Conservation (phyloP, 2,113 vertebrate species). For the Seriola dumerili region DNA sequence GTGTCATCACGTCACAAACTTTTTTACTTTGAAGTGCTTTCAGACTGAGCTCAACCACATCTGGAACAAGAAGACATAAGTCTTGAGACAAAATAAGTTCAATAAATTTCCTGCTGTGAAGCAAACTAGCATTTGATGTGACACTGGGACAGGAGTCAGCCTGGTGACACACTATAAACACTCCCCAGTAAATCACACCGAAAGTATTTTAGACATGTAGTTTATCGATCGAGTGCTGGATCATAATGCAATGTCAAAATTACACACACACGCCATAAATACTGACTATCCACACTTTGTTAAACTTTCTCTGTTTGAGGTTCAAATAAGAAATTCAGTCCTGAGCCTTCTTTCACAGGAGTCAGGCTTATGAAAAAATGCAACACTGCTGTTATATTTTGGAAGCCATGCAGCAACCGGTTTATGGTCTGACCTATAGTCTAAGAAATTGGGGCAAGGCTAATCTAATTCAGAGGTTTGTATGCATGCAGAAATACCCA, state of each 20-base stretch:
- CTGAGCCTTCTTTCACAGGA: slow-evolving; percentile 6
- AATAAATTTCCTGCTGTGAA: slow-evolving; percentile 2
- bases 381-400: slow-evolving; percentile 15
- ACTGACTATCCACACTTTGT: background rate
- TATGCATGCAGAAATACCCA: slow-evolving; percentile 7
- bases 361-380: slow-evolving; percentile 48
- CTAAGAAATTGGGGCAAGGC: slow-evolving; percentile 1
- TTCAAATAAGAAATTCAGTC: slow-evolving; percentile 25
- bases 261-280: background rate
- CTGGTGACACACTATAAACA: slow-evolving; percentile 13
- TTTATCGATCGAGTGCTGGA: background rate
- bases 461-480: slow-evolving; percentile 43
- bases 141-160: slow-evolving; percentile 1
- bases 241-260: background rate
- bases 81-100: background rate
- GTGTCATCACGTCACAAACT: slow-evolving; percentile 8
- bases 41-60: slow-evolving; percentile 12
- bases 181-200: slow-evolving; percentile 1
- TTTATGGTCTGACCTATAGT: slow-evolving; percentile 7
- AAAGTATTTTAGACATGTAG: background rate
- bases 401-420: slow-evolving; percentile 9
- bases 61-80: slow-evolving; percentile 11
- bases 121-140: slow-evolving; percentile 19
- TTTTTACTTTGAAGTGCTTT: slow-evolving; percentile 29
- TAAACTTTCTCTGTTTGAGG: background rate